Evolutionary conservation across 2,797 vertebrate species (phyloP).

Genomic region (Chaenodraco wilsoni): DNA sequence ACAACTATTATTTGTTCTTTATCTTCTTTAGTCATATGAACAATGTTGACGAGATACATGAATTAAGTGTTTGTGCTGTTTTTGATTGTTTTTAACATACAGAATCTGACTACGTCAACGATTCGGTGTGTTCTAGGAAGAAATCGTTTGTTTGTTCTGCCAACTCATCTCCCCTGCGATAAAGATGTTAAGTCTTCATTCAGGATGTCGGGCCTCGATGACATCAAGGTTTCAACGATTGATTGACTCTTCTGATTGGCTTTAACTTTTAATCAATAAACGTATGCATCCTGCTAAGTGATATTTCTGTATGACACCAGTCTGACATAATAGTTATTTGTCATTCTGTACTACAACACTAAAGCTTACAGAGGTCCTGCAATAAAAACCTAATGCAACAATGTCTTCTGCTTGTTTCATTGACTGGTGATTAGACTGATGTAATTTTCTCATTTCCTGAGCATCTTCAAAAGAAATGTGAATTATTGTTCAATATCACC

Average conservation of each 20-base stretch:
- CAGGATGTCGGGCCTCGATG: background rate
- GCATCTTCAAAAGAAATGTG: background rate
- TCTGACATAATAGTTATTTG: background rate
- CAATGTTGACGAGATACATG: too few species aligned
- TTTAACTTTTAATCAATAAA: background rate
- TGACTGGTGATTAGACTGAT: background rate
- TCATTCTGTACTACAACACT: background rate
- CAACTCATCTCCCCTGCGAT: accelerated
- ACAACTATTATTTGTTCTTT: background rate
- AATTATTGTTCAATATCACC: background rate
- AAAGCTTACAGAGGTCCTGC: background rate
- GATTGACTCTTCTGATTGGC: background rate
- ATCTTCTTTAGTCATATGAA: background rate
- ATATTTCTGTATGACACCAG: background rate
- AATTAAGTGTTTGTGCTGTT: too few species aligned
- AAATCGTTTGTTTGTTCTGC: background rate
- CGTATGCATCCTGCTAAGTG: background rate
- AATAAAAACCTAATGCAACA: too few species aligned
- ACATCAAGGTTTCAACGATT: background rate
- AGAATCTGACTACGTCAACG: background rate
- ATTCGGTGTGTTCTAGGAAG: background rate
- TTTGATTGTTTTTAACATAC: too few species aligned
- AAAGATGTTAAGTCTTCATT: background rate
- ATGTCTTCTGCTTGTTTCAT: background rate
- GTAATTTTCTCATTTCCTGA: background rate